These are phyloP conservation scores for Opisthocomus hoazin DNA, from an alignment of 2,113 vertebrate genomes.

Conservation along the genomic window DNA sequence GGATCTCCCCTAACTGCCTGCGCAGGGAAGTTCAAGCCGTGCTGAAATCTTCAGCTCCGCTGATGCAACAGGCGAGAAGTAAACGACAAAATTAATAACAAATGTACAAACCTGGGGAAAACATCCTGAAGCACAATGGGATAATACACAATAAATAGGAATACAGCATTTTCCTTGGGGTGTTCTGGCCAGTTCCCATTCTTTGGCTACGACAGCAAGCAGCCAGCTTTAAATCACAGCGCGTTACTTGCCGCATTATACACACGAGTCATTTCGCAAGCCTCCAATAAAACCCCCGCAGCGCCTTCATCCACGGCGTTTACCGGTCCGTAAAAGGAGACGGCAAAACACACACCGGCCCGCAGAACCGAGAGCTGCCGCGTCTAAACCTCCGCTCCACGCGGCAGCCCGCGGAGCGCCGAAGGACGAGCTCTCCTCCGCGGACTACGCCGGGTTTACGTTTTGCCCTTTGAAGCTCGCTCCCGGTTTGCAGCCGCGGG, in stretches of 20 bases:
- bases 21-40: background rate
- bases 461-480: too few relatives aligned
- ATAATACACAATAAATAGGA: background rate
- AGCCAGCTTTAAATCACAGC: background rate
- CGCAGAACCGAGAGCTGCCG: too few relatives aligned
- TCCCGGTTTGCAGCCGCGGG: too few relatives aligned
- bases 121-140: background rate
- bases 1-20: background rate
- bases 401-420: too few relatives aligned
- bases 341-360: too few relatives aligned
- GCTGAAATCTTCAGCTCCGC: background rate
- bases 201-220: background rate
- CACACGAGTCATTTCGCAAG: background rate
- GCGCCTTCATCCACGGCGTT: background rate
- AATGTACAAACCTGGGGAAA: background rate
- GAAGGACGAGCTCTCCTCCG: too few relatives aligned
- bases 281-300: background rate
- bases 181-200: background rate
- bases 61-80: background rate
- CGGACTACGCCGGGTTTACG: too few relatives aligned
- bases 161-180: background rate
- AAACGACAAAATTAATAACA: conserved; percentile 32
- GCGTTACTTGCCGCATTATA: background rate
- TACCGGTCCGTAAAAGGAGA: accelerated
- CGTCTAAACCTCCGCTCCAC: too few relatives aligned